A percentile compares a stretch with the other conserved stretches of the same genome.
Evolutionary conservation across 1,140 invertebrate species (phyloP).

Genomic region (Stenopsyche tienmushanensis): DNA sequence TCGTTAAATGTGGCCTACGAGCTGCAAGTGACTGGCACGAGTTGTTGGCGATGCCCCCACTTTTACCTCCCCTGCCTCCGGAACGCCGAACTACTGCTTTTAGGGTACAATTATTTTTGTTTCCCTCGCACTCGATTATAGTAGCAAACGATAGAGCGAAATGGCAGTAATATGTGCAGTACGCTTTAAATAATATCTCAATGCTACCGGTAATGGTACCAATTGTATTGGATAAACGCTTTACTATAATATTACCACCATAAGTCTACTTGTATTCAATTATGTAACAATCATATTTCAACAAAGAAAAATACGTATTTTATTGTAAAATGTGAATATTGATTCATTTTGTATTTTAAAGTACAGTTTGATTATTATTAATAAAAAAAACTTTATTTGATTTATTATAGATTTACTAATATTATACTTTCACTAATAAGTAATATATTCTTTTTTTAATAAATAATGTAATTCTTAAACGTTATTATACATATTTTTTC

Average conservation of each 20-base stretch:
- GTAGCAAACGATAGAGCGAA: background rate
- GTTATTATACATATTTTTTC: no score
- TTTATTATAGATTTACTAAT: no score
- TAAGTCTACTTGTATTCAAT: no score
- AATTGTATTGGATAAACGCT: background rate
- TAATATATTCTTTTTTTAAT: no score
- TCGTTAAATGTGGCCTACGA: slow-evolving; percentile 29
- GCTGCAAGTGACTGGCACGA: slow-evolving; percentile 27
- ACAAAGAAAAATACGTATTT: no score
- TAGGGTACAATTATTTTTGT: slow-evolving; percentile 22
- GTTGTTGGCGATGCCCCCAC: slow-evolving; percentile 9
- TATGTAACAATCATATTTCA: no score
- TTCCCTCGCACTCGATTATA: background rate
- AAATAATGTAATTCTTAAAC: no score
- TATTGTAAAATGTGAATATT: no score
- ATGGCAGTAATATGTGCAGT: background rate
- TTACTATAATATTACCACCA: background rate
- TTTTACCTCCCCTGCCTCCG: slow-evolving; percentile 15
- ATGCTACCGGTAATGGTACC: background rate
- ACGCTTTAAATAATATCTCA: background rate
- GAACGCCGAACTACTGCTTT: background rate
- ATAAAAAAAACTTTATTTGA: no score
- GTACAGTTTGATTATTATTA: no score
- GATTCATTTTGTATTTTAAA: no score
- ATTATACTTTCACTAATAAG: no score